Evolutionary conservation across 2,888 invertebrate species (phyloP).

Genomic region (Patella ulyssiponensis): DNA sequence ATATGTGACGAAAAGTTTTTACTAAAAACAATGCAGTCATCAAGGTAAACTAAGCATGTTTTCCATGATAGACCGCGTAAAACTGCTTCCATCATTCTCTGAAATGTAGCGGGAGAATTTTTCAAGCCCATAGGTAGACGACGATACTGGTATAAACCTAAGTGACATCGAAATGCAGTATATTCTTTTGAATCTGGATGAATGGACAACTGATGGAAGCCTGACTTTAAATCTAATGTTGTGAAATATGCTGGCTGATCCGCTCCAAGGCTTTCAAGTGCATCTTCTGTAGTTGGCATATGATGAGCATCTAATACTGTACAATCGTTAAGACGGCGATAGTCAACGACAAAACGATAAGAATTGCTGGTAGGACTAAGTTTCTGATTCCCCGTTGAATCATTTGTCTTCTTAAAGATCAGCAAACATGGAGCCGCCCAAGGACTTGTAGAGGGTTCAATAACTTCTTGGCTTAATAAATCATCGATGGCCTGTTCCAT

Average conservation of each 20-base stretch:
- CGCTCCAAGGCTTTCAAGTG: conserved; percentile 10
- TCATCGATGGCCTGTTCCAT: conserved; percentile 2
- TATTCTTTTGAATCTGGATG: neutral
- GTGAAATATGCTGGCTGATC: conserved; percentile 10
- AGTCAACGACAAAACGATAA: conserved; percentile 13
- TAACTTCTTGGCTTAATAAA: conserved; percentile 10
- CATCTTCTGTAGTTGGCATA: conserved; percentile 8
- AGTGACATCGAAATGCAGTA: conserved; percentile 1
- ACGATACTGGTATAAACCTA: conserved; percentile 9
- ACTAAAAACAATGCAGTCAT: conserved; percentile 10
- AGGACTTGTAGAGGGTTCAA: conserved; percentile 10
- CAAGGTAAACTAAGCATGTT: conserved; percentile 10
- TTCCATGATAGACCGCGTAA: conserved; percentile 13
- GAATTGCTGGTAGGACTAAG: neutral
- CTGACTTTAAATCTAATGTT: conserved; percentile 13
- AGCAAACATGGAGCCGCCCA: conserved; percentile 15
- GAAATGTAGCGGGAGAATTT: conserved; percentile 9
- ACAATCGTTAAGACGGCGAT: conserved; percentile 6
- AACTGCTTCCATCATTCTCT: conserved; percentile 17
- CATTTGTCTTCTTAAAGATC: neutral
- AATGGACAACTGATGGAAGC: neutral
- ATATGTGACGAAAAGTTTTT: neutral
- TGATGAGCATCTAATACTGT: conserved; percentile 1
- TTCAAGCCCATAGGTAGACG: conserved; percentile 16
- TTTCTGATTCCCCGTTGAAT: neutral